Evolutionary conservation across 2,113 vertebrate genomes (phyloP).

Genomic region (Dissostichus mawsoni): DNA sequence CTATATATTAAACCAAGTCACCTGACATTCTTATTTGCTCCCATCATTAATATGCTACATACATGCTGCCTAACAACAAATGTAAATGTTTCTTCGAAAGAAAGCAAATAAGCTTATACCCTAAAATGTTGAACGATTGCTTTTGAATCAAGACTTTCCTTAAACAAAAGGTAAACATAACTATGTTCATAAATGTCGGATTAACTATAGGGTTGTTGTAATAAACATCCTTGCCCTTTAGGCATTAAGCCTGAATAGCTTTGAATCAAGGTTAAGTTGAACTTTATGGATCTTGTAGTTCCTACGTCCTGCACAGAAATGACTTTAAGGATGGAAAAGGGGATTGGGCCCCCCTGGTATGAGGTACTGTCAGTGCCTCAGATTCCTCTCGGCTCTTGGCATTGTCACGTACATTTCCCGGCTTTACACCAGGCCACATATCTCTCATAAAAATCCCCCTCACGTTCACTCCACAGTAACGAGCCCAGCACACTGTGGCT

Average conservation of each 20-base stretch:
- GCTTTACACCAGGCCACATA: constrained; percentile 29
- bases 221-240: not conserved
- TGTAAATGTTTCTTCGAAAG: no score
- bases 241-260: not conserved
- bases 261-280: constrained; percentile 24
- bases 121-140: not conserved
- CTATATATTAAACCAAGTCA: no score
- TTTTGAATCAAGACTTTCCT: no score
- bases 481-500: constrained; percentile 13
- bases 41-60: no score
- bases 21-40: no score
- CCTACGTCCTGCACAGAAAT: constrained; percentile 9
- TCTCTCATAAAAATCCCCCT: constrained; percentile 41
- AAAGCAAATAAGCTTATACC: no score
- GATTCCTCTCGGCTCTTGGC: constrained; percentile 10
- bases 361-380: not conserved
- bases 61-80: no score
- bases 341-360: constrained; percentile 8
- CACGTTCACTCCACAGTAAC: constrained; percentile 35
- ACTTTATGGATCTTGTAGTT: not conserved
- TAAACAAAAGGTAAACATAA: not conserved
- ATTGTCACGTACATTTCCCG: constrained; percentile 17
- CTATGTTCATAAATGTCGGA: not conserved
- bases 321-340: constrained; percentile 16
- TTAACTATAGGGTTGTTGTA: not conserved